phyloP scores from a whole-genome alignment of 2,797 vertebrate genomes.

The Potorous gilbertii region DNA sequence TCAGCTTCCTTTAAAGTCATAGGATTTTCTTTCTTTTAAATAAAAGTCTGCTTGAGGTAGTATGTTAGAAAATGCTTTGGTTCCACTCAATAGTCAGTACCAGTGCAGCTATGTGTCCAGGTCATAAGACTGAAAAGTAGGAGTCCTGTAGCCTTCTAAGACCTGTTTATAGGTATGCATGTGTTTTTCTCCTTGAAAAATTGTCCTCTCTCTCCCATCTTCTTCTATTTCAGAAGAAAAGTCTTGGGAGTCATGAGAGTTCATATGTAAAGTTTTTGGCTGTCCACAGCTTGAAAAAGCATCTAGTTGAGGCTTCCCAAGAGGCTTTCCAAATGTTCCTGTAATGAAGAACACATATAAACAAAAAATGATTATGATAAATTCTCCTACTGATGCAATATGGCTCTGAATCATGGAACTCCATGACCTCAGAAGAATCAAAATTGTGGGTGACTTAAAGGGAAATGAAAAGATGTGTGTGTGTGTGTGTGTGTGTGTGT shows the following conservation, averaged over 20 bases:
- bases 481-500: not conserved
- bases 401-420: not conserved
- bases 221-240: conserved; percentile 85
- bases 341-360: conserved; percentile 68
- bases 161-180: conserved; percentile 84
- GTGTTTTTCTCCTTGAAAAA: conserved; percentile 81
- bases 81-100: conserved; percentile 56
- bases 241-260: conserved; percentile 84
- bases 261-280: conserved; percentile 82
- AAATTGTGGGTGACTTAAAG: not conserved
- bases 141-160: conserved; percentile 87
- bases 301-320: conserved; percentile 90
- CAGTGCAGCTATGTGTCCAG: conserved; percentile 87
- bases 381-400: not conserved
- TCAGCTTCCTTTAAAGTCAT: conserved; percentile 75
- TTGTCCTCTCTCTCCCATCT: conserved; percentile 80
- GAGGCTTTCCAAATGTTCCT: conserved; percentile 97
- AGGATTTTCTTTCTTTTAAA: conserved; percentile 85
- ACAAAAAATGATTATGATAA: not conserved
- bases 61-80: conserved; percentile 80
- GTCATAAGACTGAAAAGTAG: conserved; percentile 81
- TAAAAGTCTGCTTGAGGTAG: conserved; percentile 94
- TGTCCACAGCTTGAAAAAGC: conserved; percentile 81
- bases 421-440: not conserved
- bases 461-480: not conserved